Evolutionary conservation across 2,797 vertebrate genomes (phyloP).

Genomic region (Betta splendens): DNA sequence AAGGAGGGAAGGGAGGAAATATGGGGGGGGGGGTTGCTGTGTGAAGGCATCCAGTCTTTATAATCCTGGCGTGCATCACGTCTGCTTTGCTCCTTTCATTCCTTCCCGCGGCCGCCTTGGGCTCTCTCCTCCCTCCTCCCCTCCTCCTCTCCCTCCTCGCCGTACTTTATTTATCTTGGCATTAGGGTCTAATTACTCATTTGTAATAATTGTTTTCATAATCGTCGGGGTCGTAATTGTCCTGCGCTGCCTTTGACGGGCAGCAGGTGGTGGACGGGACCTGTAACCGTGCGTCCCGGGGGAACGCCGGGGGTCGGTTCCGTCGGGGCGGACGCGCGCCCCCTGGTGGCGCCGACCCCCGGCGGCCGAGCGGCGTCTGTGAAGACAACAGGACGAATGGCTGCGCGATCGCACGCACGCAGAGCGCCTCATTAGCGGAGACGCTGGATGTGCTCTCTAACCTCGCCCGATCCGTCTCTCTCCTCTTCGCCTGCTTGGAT

Average conservation of each 20-base stretch:
- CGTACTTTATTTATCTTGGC: constrained; percentile 75
- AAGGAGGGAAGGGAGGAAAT: constrained; percentile 44
- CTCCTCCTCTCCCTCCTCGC: constrained; percentile 42
- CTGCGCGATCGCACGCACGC: constrained; percentile 63
- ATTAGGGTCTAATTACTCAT: constrained; percentile 80
- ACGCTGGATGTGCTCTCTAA: constrained; percentile 69
- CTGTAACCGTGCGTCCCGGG: constrained; percentile 36
- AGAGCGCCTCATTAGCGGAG: constrained; percentile 73
- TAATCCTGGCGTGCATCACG: constrained; percentile 38
- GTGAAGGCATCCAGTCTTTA: constrained; percentile 46
- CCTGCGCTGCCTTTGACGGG: constrained; percentile 39
- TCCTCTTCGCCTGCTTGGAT: constrained; percentile 54
- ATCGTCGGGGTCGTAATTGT: constrained; percentile 74
- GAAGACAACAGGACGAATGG: constrained; percentile 34
- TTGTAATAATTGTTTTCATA: constrained; percentile 81
- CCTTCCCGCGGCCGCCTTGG: constrained; percentile 33
- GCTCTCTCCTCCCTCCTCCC: constrained; percentile 38
- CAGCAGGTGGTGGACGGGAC: constrained; percentile 65
- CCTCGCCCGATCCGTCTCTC: constrained; percentile 56
- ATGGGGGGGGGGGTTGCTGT: constrained; percentile 17
- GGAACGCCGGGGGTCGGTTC: constrained; percentile 31
- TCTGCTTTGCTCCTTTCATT: constrained; percentile 35
- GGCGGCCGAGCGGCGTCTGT: constrained; percentile 24
- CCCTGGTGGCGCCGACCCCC: constrained; percentile 60
- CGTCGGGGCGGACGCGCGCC: constrained; percentile 58